Evolutionary conservation across 2,797 vertebrate genomes (phyloP), one percentile per base, ranked within the genome.

Genomic region (Amblyraja radiata): DNA sequence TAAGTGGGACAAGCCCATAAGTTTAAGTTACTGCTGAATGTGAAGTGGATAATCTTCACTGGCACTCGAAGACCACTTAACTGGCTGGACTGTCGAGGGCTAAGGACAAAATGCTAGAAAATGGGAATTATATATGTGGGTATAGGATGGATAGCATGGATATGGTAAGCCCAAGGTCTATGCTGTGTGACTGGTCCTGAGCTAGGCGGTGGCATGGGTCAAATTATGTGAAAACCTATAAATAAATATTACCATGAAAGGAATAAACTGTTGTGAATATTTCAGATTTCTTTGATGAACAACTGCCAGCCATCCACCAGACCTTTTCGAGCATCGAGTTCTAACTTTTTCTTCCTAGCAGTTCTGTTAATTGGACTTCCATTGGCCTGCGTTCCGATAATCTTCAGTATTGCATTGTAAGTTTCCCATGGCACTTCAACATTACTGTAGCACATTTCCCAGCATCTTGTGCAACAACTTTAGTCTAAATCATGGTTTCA

Each of bases 291-390:
- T 13, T 94, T 99, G 94, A 96, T 97, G 13, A 96, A 97, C 1
- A 98, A 98, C 93, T 95, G 98, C 80, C 98, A 97, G 80, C 98
- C 98, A 46, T 95, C 98, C 39, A 97, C 97, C 0, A 97, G 97
- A 77, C 97, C 98, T 2, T 96, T 99, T 95, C 96, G 98, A 94
- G 98, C 98, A 0, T 99, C 98, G 54, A 98, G 98, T 94, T 99
- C 98, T 93, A 97, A 98, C 94, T 99, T 99, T 95, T 99, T 99
- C 96, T 99, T 99, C 96, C 95, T 99, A 93, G 94, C 94, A 4
- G 97, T 99, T 93, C 94, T 99, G 95, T 94, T 99, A 95, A 98
- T 99, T 0, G 98, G 98, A 58, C 96, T 99, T 0, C 0, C 95
- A 77, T 95, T 99, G 94, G 98, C 98, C 86, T 97, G 96, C 36